A percentile compares a stretch with the other conserved stretches of the same genome.
These are phyloP conservation scores for Pimpla rufipes DNA, from an alignment of 2,888 invertebrate genomes.

Conservation along the genomic window DNA sequence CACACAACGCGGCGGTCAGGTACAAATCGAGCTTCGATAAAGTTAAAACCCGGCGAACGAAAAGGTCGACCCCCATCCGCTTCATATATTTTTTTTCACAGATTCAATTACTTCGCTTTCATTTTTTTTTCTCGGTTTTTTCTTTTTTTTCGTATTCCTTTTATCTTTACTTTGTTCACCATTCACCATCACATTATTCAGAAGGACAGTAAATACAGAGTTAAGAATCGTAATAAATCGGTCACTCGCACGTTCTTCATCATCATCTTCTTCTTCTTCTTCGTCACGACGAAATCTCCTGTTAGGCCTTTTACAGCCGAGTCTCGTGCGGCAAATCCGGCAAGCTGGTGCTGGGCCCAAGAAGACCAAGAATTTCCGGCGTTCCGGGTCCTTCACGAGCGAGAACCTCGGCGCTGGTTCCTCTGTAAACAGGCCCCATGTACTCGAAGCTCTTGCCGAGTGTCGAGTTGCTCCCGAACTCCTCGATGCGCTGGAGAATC, in stretches of 20 bases:
- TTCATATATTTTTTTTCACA: neutral
- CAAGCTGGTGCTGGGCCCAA: slow-evolving; percentile 81
- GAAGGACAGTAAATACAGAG: slow-evolving; percentile 41
- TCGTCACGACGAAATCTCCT: no score
- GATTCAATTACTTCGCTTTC: slow-evolving; percentile 17
- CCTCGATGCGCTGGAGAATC: slow-evolving; percentile 75
- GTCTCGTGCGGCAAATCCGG: slow-evolving; percentile 83
- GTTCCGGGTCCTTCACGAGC: slow-evolving; percentile 77
- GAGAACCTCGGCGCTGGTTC: slow-evolving; percentile 86
- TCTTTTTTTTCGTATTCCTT: no score
- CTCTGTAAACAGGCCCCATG: slow-evolving; percentile 86
- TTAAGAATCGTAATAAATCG: slow-evolving; percentile 24
- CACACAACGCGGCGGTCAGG: slow-evolving; percentile 54
- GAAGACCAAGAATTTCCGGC: slow-evolving; percentile 78
- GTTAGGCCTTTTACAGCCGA: slow-evolving; percentile 73
- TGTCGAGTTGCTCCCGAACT: slow-evolving; percentile 76
- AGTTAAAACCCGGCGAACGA: slow-evolving; percentile 11
- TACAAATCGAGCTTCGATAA: slow-evolving; percentile 41
- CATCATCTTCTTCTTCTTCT: no score
- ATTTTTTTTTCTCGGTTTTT: neutral
- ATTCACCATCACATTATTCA: slow-evolving; percentile 63
- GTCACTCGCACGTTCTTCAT: slow-evolving; percentile 42
- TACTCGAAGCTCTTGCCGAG: slow-evolving; percentile 72
- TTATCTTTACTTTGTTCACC: slow-evolving; percentile 40
- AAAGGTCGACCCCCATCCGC: slow-evolving; percentile 3